Evolutionary conservation across 53 echinoderm and acorn worm genomes (phyloP).

Genomic region (Holothuria scabra): DNA sequence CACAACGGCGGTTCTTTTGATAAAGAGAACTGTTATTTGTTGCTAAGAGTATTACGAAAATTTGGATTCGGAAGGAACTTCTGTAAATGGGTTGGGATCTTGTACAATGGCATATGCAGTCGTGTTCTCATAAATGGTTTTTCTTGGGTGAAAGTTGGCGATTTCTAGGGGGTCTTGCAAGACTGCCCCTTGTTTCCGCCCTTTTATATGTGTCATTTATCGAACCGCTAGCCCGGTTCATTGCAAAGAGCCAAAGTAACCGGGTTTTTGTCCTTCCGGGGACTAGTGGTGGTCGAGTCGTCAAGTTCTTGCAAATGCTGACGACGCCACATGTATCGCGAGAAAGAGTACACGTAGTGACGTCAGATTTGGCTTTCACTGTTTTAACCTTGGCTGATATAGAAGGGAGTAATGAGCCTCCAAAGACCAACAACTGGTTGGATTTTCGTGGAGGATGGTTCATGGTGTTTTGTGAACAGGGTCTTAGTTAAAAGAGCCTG

Average conservation of each 20-base stretch:
- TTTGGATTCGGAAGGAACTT: conserved; percentile 40
- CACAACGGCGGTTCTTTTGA: no score
- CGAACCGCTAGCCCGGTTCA: no score
- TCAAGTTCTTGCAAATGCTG: conserved; percentile 51
- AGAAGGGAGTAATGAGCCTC: conserved; percentile 11
- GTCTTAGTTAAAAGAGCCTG: conserved; percentile 4
- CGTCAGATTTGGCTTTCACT: conserved; percentile 8
- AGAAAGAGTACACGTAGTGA: conserved; percentile 32
- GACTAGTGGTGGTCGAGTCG: conserved; percentile 12
- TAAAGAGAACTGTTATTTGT: conserved; percentile 54
- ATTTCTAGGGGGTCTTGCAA: conserved; percentile 38
- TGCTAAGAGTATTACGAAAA: conserved; percentile 7
- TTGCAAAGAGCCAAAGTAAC: not conserved
- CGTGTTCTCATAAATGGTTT: conserved; percentile 42
- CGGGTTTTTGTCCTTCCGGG: conserved; percentile 40
- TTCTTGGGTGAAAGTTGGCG: not conserved
- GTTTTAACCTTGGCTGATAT: conserved; percentile 28
- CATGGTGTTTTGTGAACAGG: conserved; percentile 27
- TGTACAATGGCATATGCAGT: conserved; percentile 49
- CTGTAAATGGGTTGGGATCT: conserved; percentile 47
- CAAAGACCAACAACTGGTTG: not conserved
- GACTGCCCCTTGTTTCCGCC: conserved; percentile 48
- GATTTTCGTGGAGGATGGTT: conserved; percentile 7
- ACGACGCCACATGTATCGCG: conserved; percentile 61
- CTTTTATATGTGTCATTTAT: conserved; percentile 52